Base-by-base conservation (phyloP, 2,888 invertebrate species). In the Hydriomena furcata region DNA sequence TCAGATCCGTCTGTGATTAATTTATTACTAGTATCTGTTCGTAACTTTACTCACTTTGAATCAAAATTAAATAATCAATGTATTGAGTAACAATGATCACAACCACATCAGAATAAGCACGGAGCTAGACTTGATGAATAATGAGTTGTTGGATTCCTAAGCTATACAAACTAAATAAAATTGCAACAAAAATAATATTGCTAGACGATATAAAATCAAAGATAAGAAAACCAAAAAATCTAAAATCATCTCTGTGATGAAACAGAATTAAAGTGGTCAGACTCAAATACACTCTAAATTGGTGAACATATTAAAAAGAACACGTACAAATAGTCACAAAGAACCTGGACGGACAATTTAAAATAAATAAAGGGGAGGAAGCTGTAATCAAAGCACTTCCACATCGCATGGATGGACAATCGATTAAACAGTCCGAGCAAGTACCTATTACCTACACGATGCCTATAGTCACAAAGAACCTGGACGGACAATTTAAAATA, bases 311-410 rank as follows among this genome's bases (percentile, higher is more conserved):
- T 17, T 28, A 21, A 31, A 13, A 48, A 11, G 55, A 42, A 37
- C 61, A 55, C 54, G 58, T 17, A 23, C 23, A 17, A 17, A 17
- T 4, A 17, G 23, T 23, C 7, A 23, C 23, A 7, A 23, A 23
- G n/a, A 69, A 57, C 57, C 63, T 55, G 64, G 63, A 68, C 68
- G 63, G 63, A 73, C 73, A 76, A 74, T 81, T 82, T 82, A 79
- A 79, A n/a, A 82, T 83, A 81, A 76, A 84, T 80, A 80, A 75
- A 82, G 67, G 78, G 72, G 76, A 83, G 86, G 86, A 87, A 85
- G 79, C 80, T 71, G 72, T 74, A 83, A 87, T 87, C 79, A 88
- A 82, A 82, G 85, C 78, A 79, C 72, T 79, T 84, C 76, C 81
- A 78, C 63, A 73, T 73, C 71, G 73, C 74, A 78, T 79, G 80